Percentiles rank a stretch among this genome's conserved stretches.
These are phyloP conservation scores for Florisuga fusca DNA, from an alignment of 2,797 vertebrate genomes.

Conservation along the genomic window DNA sequence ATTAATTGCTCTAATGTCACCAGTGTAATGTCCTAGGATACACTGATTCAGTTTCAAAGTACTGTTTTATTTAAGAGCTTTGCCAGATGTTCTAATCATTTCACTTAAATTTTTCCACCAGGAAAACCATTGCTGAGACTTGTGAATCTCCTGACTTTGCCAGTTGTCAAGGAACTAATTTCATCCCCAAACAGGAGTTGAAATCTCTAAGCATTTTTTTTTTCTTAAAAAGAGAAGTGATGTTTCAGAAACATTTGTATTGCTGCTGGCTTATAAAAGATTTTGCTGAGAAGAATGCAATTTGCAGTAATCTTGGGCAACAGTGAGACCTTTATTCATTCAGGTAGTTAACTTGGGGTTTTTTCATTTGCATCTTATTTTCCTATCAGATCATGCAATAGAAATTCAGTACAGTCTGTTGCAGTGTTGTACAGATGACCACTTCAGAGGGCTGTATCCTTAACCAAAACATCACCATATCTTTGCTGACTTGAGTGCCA, in stretches of 20 bases:
- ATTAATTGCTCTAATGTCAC: constrained; percentile 74
- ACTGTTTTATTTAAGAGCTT: constrained; percentile 69
- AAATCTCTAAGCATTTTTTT: neutral
- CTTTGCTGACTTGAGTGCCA: neutral
- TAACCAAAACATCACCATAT: neutral
- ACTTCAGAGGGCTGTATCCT: neutral
- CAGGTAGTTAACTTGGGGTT: neutral
- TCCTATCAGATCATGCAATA: neutral
- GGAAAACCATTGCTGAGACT: constrained; percentile 70
- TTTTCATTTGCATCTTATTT: neutral
- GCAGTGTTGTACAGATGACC: neutral
- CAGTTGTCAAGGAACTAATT: constrained; percentile 66
- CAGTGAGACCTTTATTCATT: neutral
- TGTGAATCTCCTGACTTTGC: constrained; percentile 56
- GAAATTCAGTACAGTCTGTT: neutral
- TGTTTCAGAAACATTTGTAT: neutral
- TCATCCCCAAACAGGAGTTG: constrained; percentile 38
- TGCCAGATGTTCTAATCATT: constrained; percentile 75
- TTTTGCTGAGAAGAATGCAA: constrained; percentile 23
- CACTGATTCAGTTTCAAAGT: constrained; percentile 61
- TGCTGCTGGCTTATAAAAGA: neutral
- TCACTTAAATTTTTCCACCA: constrained; percentile 66
- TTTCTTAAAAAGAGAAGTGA: neutral
- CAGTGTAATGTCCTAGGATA: constrained; percentile 63
- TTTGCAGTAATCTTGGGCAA: neutral